Evolutionary conservation across 1,140 invertebrate species (phyloP), one percentile per base, ranked within the genome.

Genomic region (Alviniconcha marisindica): DNA sequence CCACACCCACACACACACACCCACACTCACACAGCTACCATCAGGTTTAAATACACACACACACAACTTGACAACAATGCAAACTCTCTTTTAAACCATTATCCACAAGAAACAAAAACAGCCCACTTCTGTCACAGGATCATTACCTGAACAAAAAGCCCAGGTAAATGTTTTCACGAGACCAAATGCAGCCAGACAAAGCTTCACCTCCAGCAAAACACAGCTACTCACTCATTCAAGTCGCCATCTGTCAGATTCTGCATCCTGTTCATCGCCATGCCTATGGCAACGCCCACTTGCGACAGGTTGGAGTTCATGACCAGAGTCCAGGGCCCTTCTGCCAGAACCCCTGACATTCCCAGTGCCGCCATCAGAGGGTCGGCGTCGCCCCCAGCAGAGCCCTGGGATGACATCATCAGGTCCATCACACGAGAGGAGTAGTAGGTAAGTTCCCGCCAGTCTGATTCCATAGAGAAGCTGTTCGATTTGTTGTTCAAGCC

Each of bases 281-380:
- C 73, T n/a, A 85, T 40, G 54, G 84, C 81, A 66, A 81, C 66
- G 10, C 69, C 66, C 21, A 87, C n/a, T 7, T 76, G 54, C 15
- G 81, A 82, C 54, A 85, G 84, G 69, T 87, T 87, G 33, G 83
- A 63, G 3, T 82, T 38, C 15, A n/a, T 73, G 24, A 56, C 42
- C 12, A 82, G 24, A 63, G 60, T 77, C 82, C 38, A 66, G 18
- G 82, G 82, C 33, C 83, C 82, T 31, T 38, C 36, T 4, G 71
- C 48, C 31, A 85, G 36, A 24, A 71, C 40, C 40, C 60, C 38
- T 44, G 82, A 51, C 31, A 79, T 36, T 73, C 40, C 83, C 63
- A 51, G 1, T 31, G 24, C 38, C 44, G 7, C 42, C 44, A 33
- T 71, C 28, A 51, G 12, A 1, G 36, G 10, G 24, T 40, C 15